Base-by-base conservation (phyloP, 2,888 invertebrate species). In the Elgonia sp. region DNA sequence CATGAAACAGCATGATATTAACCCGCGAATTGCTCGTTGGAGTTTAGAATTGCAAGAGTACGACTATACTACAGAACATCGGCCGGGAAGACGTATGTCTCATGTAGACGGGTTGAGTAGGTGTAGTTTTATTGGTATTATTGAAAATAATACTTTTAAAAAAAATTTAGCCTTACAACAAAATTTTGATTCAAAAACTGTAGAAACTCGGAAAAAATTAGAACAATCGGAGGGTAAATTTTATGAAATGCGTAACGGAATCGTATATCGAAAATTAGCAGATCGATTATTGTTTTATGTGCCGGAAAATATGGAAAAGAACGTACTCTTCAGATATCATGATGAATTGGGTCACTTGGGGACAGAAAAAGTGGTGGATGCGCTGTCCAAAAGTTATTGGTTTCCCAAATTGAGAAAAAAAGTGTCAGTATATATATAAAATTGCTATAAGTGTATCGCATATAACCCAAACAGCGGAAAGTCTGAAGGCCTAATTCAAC, bases 121-220 rank as follows among this genome's bases (percentile, higher is more conserved):
- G 5, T 55, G 20, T 7, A 37, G 60, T 37, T 80, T 70, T 21
- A 40, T 81, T 3, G 62, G n/a, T 16, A 40, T 63, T 14, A 63
- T 81, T 6, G 10, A 81, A 14, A 62, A 81, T 7, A 81, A 81
- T 53, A 72, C 80, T 18, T 81, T 81, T 8, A 63, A 81, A 40
- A 62, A 18, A 16, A 81, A 81, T 39, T 29, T 81, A 0, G 29
- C 53, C n/a, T 5, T 81, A 39, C n/a, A 42, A 1, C 80, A 81
- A 63, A 62, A 60, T 40, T 7, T 14, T 3, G 72, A 81, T n/a
- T 8, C 20, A 29, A 4, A 39, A 0, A 70, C 60, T 37, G 57
- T 60, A 12, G 14, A 70, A 0, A 57, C 70, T 20, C n/a, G n/a
- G n/a, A n/a, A n/a, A n/a, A n/a, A n/a, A n/a, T n/a, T n/a, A n/a